Conservation (phyloP, 2,888 invertebrate genomes). For the Microctonus hyperodae region DNA sequence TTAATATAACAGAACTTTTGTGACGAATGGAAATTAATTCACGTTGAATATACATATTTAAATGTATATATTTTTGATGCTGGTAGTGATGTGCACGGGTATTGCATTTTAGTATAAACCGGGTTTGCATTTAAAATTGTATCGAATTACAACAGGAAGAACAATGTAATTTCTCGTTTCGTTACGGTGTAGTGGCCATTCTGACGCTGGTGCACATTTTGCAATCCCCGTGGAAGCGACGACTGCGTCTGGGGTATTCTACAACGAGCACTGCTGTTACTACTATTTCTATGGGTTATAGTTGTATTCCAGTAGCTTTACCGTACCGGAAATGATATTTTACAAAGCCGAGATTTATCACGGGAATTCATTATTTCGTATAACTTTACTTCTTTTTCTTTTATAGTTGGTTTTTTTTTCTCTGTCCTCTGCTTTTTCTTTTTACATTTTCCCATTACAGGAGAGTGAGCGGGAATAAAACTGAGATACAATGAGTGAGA, state of each 20-base stretch:
- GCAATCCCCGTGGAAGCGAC: background rate
- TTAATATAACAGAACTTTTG: background rate
- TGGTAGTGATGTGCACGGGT: background rate
- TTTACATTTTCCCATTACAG: background rate
- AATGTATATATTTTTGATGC: background rate
- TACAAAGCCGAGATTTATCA: constrained; percentile 47
- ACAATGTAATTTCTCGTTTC: constrained; percentile 13
- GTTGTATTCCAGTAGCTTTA: background rate
- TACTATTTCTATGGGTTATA: background rate
- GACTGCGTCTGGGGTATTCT: background rate
- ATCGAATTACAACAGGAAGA: constrained; percentile 9
- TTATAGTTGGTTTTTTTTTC: background rate
- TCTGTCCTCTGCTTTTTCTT: background rate
- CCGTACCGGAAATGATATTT: constrained; percentile 20
- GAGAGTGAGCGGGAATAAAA: no score
- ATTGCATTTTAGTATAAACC: background rate
- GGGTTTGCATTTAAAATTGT: background rate
- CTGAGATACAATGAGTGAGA: no score
- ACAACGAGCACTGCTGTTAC: background rate
- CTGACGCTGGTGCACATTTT: background rate
- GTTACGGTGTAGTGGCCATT: background rate
- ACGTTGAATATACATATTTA: background rate
- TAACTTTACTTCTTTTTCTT: background rate
- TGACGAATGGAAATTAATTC: background rate
- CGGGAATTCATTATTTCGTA: constrained; percentile 45